Evolutionary conservation across 1,140 invertebrate genomes (phyloP).

Genomic region (Anagrus nilaparvatae): DNA sequence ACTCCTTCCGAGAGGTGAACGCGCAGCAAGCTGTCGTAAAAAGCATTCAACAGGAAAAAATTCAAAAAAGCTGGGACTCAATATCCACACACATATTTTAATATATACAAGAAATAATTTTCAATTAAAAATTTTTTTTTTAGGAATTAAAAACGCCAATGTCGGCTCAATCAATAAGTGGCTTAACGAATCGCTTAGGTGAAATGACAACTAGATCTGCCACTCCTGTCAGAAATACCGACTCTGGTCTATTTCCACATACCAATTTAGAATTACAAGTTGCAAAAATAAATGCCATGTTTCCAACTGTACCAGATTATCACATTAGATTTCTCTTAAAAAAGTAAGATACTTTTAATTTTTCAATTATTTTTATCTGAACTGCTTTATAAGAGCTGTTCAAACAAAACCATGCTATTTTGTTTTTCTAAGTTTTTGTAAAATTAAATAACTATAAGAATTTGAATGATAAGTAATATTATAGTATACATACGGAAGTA

Average conservation of each 20-base stretch:
- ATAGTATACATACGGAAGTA: no score
- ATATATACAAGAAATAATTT: no score
- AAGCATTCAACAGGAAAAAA: background rate
- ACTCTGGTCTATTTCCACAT: constrained; percentile 51
- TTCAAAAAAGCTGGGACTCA: constrained; percentile 3
- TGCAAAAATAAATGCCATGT: constrained; percentile 78
- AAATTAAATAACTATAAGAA: constrained; percentile 6
- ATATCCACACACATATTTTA: no score
- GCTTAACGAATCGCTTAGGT: constrained; percentile 36
- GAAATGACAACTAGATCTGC: constrained; percentile 38
- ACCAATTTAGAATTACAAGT: constrained; percentile 60
- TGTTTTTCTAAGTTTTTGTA: constrained; percentile 7
- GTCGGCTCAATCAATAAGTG: constrained; percentile 37
- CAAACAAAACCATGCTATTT: no score
- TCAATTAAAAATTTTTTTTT: constrained; percentile 17
- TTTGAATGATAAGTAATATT: no score
- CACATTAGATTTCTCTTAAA: constrained; percentile 78
- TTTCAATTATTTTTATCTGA: no score
- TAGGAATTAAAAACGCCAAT: constrained; percentile 42
- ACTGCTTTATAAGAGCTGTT: no score
- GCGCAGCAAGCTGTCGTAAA: no score
- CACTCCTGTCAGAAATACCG: constrained; percentile 48
- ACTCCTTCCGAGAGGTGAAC: no score
- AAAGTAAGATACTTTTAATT: constrained; percentile 60
- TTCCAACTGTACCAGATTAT: constrained; percentile 79